A percentile compares a stretch with the other conserved stretches of the same genome.
Evolutionary conservation across 2,113 vertebrate species (phyloP).

Genomic region (Athene noctua): DNA sequence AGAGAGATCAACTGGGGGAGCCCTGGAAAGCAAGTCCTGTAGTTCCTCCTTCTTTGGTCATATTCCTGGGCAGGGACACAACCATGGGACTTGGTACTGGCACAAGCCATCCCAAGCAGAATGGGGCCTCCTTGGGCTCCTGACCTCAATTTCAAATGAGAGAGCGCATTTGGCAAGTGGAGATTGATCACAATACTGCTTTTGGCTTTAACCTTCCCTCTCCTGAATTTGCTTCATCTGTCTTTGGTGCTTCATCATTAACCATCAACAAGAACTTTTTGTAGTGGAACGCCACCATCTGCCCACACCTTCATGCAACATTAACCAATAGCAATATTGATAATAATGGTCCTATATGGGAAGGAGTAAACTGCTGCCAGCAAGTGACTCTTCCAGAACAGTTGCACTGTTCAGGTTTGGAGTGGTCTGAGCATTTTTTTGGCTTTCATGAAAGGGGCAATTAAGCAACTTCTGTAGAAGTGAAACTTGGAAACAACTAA

Average conservation of each 20-base stretch:
- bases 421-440: background rate
- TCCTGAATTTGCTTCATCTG: background rate
- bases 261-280: background rate
- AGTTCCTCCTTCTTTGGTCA: background rate
- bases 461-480: background rate
- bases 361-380: background rate
- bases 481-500: background rate
- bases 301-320: background rate
- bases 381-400: background rate
- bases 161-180: background rate
- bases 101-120: background rate
- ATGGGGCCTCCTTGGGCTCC: background rate
- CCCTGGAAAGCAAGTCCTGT: background rate
- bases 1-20: background rate
- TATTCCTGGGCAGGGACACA: background rate
- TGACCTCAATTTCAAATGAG: background rate
- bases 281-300: background rate
- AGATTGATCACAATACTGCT: background rate
- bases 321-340: background rate
- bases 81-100: background rate
- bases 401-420: background rate
- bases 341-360: background rate
- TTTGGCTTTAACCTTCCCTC: background rate
- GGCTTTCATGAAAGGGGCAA: background rate
- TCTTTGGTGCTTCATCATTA: background rate